Conservation (phyloP, 2,113 vertebrate genomes). For the Pogona vitticeps region DNA sequence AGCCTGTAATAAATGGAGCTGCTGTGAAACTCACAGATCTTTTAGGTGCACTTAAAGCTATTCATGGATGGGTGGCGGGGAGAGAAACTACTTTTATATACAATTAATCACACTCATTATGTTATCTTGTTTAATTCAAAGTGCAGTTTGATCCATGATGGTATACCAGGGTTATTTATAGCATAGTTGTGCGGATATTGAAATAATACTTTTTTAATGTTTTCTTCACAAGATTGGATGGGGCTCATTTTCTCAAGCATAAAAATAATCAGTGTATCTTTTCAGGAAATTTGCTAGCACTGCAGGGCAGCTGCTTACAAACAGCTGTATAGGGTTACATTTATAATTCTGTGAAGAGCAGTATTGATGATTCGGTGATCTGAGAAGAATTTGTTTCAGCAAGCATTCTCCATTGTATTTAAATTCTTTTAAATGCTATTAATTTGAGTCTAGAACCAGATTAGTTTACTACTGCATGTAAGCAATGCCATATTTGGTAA, state of each 20-base stretch:
- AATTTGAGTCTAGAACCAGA: constrained; percentile 56
- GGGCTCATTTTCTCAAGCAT: constrained; percentile 68
- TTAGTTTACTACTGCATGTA: constrained; percentile 63
- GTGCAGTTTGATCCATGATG: constrained; percentile 12
- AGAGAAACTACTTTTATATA: constrained; percentile 25
- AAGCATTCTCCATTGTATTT: constrained; percentile 60
- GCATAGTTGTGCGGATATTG: constrained; percentile 42
- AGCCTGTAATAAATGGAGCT: constrained; percentile 56
- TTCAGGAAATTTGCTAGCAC: constrained; percentile 79
- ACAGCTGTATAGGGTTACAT: constrained; percentile 63
- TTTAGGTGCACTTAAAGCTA: constrained; percentile 37
- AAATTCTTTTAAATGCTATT: constrained; percentile 61
- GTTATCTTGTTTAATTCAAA: constrained; percentile 44
- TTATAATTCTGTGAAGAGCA: constrained; percentile 46
- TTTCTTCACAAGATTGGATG: constrained; percentile 56
- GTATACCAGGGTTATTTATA: constrained; percentile 43
- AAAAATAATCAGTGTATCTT: constrained; percentile 76
- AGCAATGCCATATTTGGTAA: constrained; percentile 61
- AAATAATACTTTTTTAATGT: constrained; percentile 52
- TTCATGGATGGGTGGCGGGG: neutral
- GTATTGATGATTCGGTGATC: constrained; percentile 52
- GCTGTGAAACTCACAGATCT: constrained; percentile 49
- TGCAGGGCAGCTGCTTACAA: constrained; percentile 72
- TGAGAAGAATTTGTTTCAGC: constrained; percentile 71
- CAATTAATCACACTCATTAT: constrained; percentile 27